These are phyloP conservation scores for Strix occidentalis DNA, from an alignment of 2,797 vertebrate genomes.

Conservation along the genomic window DNA sequence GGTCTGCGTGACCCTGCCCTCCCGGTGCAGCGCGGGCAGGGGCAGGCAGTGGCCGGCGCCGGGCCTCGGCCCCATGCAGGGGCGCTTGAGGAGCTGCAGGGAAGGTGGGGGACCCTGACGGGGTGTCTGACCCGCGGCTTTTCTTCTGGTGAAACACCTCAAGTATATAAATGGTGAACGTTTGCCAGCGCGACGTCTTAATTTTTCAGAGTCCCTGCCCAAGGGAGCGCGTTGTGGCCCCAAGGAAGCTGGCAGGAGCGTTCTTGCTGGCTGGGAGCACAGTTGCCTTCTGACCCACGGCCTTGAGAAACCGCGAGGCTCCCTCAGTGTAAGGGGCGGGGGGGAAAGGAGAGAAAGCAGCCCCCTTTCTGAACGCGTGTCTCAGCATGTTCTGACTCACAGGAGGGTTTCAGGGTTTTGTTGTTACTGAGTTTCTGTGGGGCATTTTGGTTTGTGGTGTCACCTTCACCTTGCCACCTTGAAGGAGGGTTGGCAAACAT, in stretches of 20 bases:
- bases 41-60: neutral
- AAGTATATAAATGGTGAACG: neutral
- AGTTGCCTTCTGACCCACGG: fast-evolving
- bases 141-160: neutral
- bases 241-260: too few species aligned
- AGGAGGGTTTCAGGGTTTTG: fast-evolving
- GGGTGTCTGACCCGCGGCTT: neutral
- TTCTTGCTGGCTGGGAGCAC: fast-evolving
- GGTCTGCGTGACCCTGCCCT: too few species aligned
- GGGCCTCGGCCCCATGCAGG: neutral
- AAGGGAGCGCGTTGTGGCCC: fast-evolving
- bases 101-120: too few species aligned
- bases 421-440: neutral
- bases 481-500: neutral
- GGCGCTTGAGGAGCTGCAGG: fast-evolving
- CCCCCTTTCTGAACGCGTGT: fast-evolving
- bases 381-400: neutral
- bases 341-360: neutral
- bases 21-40: neutral
- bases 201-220: neutral
- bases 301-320: neutral
- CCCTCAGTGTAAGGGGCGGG: fast-evolving
- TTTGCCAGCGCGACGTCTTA: neutral
- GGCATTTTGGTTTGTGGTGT: neutral
- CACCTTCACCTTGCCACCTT: neutral